Evolutionary conservation across 2,113 vertebrate species (phyloP).

Genomic region (Aldabrachelys gigantea): DNA sequence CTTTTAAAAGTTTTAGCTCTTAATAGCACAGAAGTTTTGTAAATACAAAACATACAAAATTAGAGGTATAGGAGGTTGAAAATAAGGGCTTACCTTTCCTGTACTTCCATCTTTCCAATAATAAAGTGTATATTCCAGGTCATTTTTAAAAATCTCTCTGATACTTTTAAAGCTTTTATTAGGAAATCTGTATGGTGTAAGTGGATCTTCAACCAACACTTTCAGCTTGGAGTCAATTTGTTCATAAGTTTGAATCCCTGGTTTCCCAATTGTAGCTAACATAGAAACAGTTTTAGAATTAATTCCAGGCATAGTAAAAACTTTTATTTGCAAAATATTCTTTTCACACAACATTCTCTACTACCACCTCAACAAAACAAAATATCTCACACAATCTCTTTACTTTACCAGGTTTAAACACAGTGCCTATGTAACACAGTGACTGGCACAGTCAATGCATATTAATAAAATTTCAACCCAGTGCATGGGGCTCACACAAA

Average conservation of each 20-base stretch:
- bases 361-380: background rate
- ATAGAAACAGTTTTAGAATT: constrained; percentile 48
- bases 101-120: constrained; percentile 88
- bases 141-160: constrained; percentile 83
- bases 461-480: background rate
- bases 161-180: constrained; percentile 78
- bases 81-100: constrained; percentile 84
- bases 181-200: constrained; percentile 73
- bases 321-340: background rate
- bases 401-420: background rate
- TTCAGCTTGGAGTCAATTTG: constrained; percentile 70
- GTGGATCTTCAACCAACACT: constrained; percentile 79
- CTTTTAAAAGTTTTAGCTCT: background rate
- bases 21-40: background rate
- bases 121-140: constrained; percentile 84
- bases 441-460: background rate
- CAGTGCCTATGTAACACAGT: background rate
- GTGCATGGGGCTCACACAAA: background rate
- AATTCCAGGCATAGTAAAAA: background rate
- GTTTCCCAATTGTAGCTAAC: constrained; percentile 85
- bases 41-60: background rate
- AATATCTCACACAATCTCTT: background rate
- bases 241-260: constrained; percentile 76
- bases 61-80: background rate
- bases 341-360: background rate